Conservation (phyloP, 2,888 invertebrate genomes). For the Acanthococcus lagerstroemiae region DNA sequence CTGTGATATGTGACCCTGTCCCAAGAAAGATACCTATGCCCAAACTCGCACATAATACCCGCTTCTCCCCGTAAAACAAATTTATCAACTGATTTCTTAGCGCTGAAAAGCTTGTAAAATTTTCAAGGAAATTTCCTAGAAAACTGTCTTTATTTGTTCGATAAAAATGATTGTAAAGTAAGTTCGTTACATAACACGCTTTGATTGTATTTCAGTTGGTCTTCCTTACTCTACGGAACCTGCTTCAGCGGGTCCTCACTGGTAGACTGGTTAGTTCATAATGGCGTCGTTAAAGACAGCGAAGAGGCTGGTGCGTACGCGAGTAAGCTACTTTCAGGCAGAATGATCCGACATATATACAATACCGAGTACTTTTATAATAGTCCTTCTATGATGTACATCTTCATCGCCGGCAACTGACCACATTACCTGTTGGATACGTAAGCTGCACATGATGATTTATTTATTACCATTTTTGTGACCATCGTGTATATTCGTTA, state of each 20-base stretch:
- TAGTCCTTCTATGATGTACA: constrained; percentile 63
- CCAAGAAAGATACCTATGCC: too few species aligned
- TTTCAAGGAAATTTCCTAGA: too few species aligned
- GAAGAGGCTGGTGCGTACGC: constrained; percentile 74
- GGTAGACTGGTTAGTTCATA: constrained; percentile 74
- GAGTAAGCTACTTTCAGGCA: constrained; percentile 68
- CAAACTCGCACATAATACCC: too few species aligned
- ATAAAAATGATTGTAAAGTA: too few species aligned
- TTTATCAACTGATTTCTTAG: too few species aligned
- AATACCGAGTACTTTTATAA: constrained; percentile 78
- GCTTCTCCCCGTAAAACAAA: too few species aligned
- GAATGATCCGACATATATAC: constrained; percentile 73
- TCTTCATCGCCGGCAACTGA: constrained; percentile 45
- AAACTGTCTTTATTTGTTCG: constrained; percentile 9
- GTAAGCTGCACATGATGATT: too few species aligned
- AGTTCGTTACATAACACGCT: background rate
- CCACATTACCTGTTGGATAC: too few species aligned
- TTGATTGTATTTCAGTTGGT: constrained; percentile 51
- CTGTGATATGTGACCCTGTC: too few species aligned
- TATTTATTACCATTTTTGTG: too few species aligned
- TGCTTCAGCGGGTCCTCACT: constrained; percentile 78
- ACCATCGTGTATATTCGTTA: too few species aligned
- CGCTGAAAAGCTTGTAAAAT: too few species aligned
- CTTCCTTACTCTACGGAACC: constrained; percentile 63
- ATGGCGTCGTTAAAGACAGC: constrained; percentile 67